Base-by-base conservation (phyloP, 2,113 vertebrate genomes). In the Otus sunia region DNA sequence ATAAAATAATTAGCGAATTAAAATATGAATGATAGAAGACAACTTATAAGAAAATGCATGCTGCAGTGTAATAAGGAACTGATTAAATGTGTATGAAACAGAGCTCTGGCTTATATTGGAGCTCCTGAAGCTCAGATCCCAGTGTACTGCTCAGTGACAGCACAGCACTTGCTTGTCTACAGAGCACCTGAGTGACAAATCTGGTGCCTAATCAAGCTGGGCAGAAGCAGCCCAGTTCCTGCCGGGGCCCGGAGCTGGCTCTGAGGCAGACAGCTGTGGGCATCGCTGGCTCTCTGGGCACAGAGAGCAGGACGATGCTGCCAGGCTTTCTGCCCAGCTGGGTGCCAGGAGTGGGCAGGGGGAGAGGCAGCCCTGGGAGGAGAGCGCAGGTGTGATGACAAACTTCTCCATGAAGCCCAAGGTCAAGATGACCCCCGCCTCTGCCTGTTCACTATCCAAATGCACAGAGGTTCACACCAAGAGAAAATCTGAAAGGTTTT, bases 381-480 rank as follows among this genome's bases (percentile, higher is more conserved):
- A 52, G 64, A 67, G 37, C 59, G 15, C 12, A 4, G 36, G 9
- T 12, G 5, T 36, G 49, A 52, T 49, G 60, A 68, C 30, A 39
- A 59, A 66, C 34, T 27, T 79, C 53, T 73, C 14, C 4, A 1
- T n/a, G 37, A 72, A 32, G 29, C 9, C 10, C 53, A 45, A 43
- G 64, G 52, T 30, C 39, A 71, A 39, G 66, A 15, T 15, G 49
- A 86, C 4, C 22, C 56, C 47, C 39, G 15, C 32, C 13, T 68
- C 63, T 64, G 5, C 25, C 36, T 41, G 17, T 63, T 55, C 18
- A 12, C 37, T 45, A 5, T 29, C 29, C 52, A 58, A 12, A n/a
- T 29, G 39, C 26, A 29, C 1, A 9, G 60, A 41, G 27, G 9
- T 32, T 89, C 41, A 53, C 0, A 1, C n/a, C 1, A 4, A 81